Evolutionary conservation across 2,888 invertebrate species (phyloP).

Genomic region (Euzophera pinguis): DNA sequence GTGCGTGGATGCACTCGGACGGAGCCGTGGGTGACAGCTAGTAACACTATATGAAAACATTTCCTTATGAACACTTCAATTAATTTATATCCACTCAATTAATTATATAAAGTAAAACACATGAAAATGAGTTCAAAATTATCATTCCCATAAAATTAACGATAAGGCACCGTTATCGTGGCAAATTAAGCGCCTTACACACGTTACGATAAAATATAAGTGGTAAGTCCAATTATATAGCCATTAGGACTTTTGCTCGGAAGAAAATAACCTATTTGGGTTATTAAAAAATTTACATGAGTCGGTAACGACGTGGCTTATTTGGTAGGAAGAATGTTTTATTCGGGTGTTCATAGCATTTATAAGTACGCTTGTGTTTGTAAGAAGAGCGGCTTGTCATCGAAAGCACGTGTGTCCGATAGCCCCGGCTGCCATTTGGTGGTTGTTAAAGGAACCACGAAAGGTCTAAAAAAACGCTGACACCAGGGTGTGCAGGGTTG

Average conservation of each 20-base stretch:
- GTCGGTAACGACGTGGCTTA: constrained; percentile 15
- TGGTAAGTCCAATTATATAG: constrained; percentile 55
- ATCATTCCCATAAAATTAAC: constrained; percentile 27
- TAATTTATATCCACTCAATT: constrained; percentile 10
- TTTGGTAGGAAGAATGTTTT: background rate
- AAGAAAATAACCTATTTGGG: constrained; percentile 44
- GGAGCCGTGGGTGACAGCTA: background rate
- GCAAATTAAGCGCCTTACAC: constrained; percentile 32
- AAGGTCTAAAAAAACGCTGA: too few species aligned
- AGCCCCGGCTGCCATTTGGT: too few species aligned
- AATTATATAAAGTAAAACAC: constrained; percentile 12
- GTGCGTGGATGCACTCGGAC: too few species aligned
- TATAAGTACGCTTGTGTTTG: too few species aligned
- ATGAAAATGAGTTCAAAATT: constrained; percentile 17
- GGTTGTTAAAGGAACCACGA: too few species aligned
- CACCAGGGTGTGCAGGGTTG: too few species aligned
- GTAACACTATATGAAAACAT: background rate
- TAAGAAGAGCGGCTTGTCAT: too few species aligned
- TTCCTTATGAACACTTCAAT: background rate
- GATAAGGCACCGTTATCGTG: constrained; percentile 35
- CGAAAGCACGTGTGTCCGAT: too few species aligned
- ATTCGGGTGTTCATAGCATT: constrained; percentile 9
- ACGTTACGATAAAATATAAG: constrained; percentile 39
- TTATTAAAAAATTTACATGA: constrained; percentile 42
- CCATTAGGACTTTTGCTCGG: constrained; percentile 49